phyloP scores from a whole-genome alignment of 2,888 invertebrate genomes.

The Scaptomyza tumidula region DNA sequence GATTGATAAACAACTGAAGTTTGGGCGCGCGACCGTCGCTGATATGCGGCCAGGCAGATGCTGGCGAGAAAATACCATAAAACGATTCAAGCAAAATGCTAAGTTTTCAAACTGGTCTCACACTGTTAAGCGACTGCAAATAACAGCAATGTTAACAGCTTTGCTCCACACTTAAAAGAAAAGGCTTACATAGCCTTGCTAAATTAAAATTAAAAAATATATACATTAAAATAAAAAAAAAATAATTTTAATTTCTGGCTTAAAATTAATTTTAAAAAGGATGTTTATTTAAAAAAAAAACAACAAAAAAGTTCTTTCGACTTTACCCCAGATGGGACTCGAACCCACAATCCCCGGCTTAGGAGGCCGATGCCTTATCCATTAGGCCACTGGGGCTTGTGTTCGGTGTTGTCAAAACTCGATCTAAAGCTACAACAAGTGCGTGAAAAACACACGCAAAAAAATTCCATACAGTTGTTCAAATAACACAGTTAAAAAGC shows the following conservation, averaged over 20 bases:
- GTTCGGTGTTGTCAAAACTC: neutral
- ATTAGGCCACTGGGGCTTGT: constrained; percentile 68
- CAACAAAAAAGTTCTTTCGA: neutral
- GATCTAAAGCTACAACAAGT: constrained; percentile 1
- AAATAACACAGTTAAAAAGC: constrained; percentile 7
- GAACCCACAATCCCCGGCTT: constrained; percentile 72
- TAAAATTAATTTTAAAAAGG: neutral
- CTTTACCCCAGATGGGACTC: constrained; percentile 63
- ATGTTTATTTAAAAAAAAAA: neutral
- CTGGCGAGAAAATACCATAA: constrained; percentile 29
- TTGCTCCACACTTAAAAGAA: constrained; percentile 28
- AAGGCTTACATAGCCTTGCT: neutral
- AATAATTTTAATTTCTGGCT: neutral
- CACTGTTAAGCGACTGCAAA: constrained; percentile 24
- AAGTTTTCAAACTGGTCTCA: neutral
- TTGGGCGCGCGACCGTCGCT: constrained; percentile 46
- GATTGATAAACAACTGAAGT: constrained; percentile 64
- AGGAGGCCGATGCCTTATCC: constrained; percentile 73
- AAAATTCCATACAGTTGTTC: constrained; percentile 29
- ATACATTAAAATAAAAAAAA: neutral
- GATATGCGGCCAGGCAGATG: constrained; percentile 27
- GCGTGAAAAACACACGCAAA: constrained; percentile 1
- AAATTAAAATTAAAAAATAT: neutral
- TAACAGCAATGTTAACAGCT: constrained; percentile 8
- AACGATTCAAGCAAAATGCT: neutral